Conservation (phyloP, 2,113 vertebrate species). For the Pituophis catenifer region DNA sequence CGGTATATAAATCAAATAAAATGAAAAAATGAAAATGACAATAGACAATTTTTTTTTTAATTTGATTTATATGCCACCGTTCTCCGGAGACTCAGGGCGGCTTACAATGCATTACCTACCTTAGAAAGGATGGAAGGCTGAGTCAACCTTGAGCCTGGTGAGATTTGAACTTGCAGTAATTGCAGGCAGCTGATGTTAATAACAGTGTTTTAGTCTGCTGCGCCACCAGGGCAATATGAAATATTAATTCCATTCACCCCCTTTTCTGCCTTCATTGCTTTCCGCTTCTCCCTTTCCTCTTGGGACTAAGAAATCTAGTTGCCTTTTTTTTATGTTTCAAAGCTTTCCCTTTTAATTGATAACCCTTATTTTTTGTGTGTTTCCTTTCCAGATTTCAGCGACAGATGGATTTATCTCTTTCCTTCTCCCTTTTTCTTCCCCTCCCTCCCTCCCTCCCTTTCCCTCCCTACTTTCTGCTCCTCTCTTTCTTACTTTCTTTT, state of each 20-base stretch:
- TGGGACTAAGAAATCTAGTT: slow-evolving; percentile 26
- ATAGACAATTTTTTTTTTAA: too few relatives aligned
- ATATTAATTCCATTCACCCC: slow-evolving; percentile 6
- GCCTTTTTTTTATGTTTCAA: slow-evolving; percentile 34
- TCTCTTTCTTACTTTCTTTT: slow-evolving; percentile 41
- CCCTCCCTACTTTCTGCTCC: slow-evolving; percentile 15
- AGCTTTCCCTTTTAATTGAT: slow-evolving; percentile 47
- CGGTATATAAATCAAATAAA: too few relatives aligned
- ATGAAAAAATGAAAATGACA: too few relatives aligned
- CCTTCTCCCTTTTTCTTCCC: slow-evolving; percentile 34
- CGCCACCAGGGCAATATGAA: not conserved
- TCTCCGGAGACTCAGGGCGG: too few relatives aligned
- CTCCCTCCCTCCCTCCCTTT: slow-evolving; percentile 21
- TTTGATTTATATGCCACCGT: too few relatives aligned
- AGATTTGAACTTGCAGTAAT: too few relatives aligned
- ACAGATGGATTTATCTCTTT: slow-evolving; percentile 69
- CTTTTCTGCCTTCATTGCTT: not conserved
- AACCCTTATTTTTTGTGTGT: slow-evolving; percentile 55
- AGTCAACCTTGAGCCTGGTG: too few relatives aligned
- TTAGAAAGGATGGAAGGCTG: too few relatives aligned
- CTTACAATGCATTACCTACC: too few relatives aligned
- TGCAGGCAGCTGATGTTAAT: too few relatives aligned
- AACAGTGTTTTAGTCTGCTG: too few relatives aligned
- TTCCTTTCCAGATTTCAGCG: slow-evolving; percentile 74
- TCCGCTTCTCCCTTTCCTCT: slow-evolving; percentile 26